Evolutionary conservation across 1,140 invertebrate genomes (phyloP).

Genomic region (Bombus pascuorum): DNA sequence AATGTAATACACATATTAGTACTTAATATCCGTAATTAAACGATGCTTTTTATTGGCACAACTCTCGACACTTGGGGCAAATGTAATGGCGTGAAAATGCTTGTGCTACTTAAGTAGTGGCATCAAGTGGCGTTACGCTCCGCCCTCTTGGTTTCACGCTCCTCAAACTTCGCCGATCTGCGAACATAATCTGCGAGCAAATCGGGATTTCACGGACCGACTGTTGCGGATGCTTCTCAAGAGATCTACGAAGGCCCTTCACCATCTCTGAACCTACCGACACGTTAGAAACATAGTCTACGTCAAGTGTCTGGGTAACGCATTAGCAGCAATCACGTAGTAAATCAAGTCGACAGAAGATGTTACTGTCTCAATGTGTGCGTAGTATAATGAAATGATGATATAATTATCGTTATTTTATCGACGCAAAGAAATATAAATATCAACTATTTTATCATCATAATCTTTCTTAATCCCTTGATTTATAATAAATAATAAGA

Average conservation of each 20-base stretch:
- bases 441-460: too few species aligned
- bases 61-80: background rate
- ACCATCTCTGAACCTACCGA: conserved; percentile 44
- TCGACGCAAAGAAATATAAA: too few species aligned
- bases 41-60: background rate
- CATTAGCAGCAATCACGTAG: conserved; percentile 42
- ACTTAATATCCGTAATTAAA: background rate
- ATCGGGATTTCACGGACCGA: conserved; percentile 78
- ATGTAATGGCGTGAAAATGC: conserved; percentile 60
- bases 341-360: conserved; percentile 11
- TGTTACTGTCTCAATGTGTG: too few species aligned
- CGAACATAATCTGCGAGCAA: conserved; percentile 76
- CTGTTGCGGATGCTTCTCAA: conserved; percentile 69
- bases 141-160: conserved; percentile 76
- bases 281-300: conserved; percentile 38
- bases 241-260: conserved; percentile 52
- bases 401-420: too few species aligned
- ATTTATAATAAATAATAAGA: too few species aligned
- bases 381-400: too few species aligned
- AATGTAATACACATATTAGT: too few species aligned
- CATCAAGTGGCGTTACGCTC: conserved; percentile 67
- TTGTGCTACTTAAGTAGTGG: conserved; percentile 59
- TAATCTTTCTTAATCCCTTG: too few species aligned
- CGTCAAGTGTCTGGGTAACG: background rate
- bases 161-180: conserved; percentile 73